Evolutionary conservation across 2,888 invertebrate genomes (phyloP).

Genomic region (Trilocha varians): DNA sequence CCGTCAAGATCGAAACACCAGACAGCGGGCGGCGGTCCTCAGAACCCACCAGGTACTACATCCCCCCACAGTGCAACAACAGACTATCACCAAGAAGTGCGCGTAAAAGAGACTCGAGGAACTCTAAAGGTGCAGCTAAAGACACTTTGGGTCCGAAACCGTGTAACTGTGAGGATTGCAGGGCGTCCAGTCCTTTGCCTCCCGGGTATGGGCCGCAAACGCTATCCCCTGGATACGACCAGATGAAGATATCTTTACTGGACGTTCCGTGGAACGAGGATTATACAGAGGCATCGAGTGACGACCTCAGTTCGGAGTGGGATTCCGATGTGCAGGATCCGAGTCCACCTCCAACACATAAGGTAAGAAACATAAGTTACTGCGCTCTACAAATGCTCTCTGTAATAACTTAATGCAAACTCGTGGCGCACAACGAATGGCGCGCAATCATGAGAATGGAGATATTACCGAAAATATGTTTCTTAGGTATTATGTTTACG

Average conservation of each 20-base stretch:
- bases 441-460: too few relatives aligned
- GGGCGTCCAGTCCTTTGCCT: conserved; percentile 68
- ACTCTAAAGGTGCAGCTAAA: conserved; percentile 43
- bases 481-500: too few relatives aligned
- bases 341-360: conserved; percentile 46
- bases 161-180: conserved; percentile 62
- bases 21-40: conserved; percentile 53
- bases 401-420: too few relatives aligned
- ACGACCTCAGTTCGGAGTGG: conserved; percentile 94
- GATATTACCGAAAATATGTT: too few relatives aligned
- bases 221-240: conserved; percentile 80
- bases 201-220: conserved; percentile 60
- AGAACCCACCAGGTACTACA: conserved; percentile 56
- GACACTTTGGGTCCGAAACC: conserved; percentile 51
- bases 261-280: conserved; percentile 84
- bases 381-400: too few relatives aligned
- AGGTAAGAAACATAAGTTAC: too few relatives aligned
- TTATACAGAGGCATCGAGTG: conserved; percentile 92
- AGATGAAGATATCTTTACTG: conserved; percentile 83
- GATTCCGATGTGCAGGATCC: conserved; percentile 85
- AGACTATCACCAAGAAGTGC: conserved; percentile 60
- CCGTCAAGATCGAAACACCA: conserved; percentile 63
- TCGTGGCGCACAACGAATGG: too few relatives aligned
- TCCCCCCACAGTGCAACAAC: conserved; percentile 64
- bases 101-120: conserved; percentile 51